Conservation (phyloP, 2,888 invertebrate genomes). For the Coelinius sp. region DNA sequence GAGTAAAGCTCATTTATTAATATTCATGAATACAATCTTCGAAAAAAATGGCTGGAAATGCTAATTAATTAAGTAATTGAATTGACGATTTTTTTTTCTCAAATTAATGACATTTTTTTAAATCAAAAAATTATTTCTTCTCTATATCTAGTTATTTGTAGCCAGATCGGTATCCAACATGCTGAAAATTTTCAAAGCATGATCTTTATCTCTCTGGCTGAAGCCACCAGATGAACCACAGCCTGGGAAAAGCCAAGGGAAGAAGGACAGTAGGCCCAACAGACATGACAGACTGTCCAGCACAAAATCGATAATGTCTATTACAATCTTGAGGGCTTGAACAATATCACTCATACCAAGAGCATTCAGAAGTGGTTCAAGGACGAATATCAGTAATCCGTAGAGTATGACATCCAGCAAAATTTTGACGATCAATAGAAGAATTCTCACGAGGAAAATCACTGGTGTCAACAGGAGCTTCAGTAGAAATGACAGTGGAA, state of each 20-base stretch:
- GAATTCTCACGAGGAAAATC: not conserved
- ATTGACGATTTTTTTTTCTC: too few relatives aligned
- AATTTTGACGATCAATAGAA: not conserved
- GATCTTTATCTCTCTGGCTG: too few relatives aligned
- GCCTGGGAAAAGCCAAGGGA: not conserved
- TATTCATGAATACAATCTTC: too few relatives aligned
- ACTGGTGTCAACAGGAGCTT: slow-evolving; percentile 16
- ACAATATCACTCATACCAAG: not conserved
- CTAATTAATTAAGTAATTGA: too few relatives aligned
- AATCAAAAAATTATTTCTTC: too few relatives aligned
- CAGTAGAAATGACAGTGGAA: not conserved
- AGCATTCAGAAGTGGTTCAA: not conserved
- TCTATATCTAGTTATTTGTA: too few relatives aligned
- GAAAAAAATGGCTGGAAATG: too few relatives aligned
- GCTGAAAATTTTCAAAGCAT: too few relatives aligned
- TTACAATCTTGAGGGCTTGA: not conserved
- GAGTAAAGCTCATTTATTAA: too few relatives aligned
- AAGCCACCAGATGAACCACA: not conserved
- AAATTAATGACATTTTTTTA: too few relatives aligned
- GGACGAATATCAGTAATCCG: not conserved
- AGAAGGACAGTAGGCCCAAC: not conserved
- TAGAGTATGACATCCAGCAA: not conserved
- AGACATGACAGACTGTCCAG: not conserved
- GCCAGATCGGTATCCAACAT: too few relatives aligned
- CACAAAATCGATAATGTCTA: not conserved